Conservation (phyloP, 2,113 vertebrate genomes). For the Desmodus rotundus region DNA sequence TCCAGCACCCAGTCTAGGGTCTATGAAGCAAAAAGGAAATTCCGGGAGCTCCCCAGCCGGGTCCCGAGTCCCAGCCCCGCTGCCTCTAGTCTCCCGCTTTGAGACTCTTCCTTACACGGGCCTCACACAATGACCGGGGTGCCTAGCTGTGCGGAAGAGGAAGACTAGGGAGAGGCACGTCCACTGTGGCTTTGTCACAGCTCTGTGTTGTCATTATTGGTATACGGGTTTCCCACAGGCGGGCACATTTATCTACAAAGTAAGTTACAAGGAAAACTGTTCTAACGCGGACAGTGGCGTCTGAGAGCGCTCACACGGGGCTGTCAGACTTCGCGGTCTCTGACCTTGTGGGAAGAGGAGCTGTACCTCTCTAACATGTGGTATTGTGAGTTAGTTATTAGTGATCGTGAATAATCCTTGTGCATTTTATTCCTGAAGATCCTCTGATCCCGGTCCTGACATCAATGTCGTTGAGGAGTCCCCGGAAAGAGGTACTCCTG, state of each 20-base stretch:
- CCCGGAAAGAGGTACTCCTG: slow-evolving; percentile 86
- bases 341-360: neutral
- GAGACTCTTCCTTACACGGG: neutral
- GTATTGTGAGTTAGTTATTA: neutral
- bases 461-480: slow-evolving; percentile 92
- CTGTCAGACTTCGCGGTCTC: neutral
- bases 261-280: neutral
- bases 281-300: neutral
- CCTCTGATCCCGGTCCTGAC: slow-evolving; percentile 82
- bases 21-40: neutral
- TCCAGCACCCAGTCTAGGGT: neutral
- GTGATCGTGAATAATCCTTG: neutral
- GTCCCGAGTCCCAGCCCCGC: neutral
- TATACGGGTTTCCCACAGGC: neutral
- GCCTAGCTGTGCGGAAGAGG: neutral
- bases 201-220: neutral
- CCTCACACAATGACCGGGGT: neutral
- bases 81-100: neutral
- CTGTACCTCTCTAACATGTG: neutral
- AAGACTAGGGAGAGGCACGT: neutral
- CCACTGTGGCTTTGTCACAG: neutral
- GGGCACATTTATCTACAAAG: neutral
- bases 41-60: neutral
- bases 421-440: slow-evolving; percentile 77
- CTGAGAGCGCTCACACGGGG: neutral